A percentile compares a stretch with the other conserved stretches of the same genome.
Evolutionary conservation across 1,140 invertebrate species (phyloP).

Genomic region (Adoxophyes honmai): DNA sequence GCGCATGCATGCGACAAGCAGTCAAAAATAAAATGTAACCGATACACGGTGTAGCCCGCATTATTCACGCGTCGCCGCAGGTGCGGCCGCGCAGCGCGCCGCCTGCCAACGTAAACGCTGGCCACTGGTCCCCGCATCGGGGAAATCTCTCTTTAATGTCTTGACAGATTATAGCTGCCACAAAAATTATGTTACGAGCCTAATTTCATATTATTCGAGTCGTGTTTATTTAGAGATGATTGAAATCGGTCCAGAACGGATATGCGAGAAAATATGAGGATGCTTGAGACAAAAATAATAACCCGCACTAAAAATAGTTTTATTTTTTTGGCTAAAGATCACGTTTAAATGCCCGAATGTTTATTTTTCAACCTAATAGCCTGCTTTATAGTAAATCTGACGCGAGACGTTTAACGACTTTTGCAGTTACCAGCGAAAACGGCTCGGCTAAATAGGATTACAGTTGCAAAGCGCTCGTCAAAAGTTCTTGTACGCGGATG

Average conservation of each 20-base stretch:
- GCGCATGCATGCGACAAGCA: neutral
- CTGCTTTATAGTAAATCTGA: neutral
- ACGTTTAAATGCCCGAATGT: neutral
- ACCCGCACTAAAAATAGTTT: neutral
- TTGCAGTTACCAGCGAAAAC: neutral
- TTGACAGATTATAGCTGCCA: neutral
- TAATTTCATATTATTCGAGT: constrained; percentile 5
- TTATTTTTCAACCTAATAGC: neutral
- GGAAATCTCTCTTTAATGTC: constrained; percentile 9
- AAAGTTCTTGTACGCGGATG: neutral
- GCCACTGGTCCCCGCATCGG: neutral
- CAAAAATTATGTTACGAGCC: constrained; percentile 8
- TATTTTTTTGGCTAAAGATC: constrained; percentile 2
- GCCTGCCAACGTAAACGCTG: neutral
- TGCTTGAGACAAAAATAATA: constrained; percentile 4
- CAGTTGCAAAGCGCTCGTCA: neutral
- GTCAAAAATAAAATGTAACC: too few relatives aligned
- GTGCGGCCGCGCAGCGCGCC: neutral
- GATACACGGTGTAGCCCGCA: too few relatives aligned
- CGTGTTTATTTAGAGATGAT: neutral
- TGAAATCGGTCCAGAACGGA: constrained; percentile 15
- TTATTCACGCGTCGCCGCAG: neutral
- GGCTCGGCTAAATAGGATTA: neutral
- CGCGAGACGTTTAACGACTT: neutral
- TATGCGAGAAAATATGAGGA: constrained; percentile 8